A percentile compares a stretch with the other conserved stretches of the same genome.
Evolutionary conservation across 37 sponge, comb jelly and placozoan genomes (phyloP).

Genomic region (Mnemiopsis leidyi): DNA sequence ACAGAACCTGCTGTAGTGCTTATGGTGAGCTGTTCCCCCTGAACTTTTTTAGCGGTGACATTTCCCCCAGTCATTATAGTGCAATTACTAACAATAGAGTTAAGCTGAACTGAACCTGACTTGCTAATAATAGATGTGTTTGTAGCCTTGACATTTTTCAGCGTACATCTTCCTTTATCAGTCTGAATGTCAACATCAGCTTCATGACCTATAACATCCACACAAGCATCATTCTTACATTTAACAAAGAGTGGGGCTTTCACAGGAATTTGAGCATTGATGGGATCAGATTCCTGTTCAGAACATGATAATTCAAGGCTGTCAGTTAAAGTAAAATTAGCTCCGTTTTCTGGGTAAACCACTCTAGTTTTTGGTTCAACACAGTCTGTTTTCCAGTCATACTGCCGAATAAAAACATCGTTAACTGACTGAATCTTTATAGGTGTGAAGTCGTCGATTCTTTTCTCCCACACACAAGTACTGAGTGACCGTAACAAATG

Average conservation of each 20-base stretch:
- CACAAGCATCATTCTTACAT: neutral
- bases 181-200: constrained; percentile 21
- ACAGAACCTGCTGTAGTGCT: neutral
- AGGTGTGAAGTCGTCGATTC: constrained; percentile 57
- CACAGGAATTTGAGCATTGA: constrained; percentile 18
- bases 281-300: neutral
- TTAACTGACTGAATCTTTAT: neutral
- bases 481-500: neutral
- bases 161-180: neutral
- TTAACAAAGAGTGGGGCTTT: constrained; percentile 20
- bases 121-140: constrained; percentile 10
- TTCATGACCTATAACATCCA: constrained; percentile 27
- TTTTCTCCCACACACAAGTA: neutral
- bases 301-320: neutral
- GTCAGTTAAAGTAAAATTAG: neutral
- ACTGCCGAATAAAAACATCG: neutral
- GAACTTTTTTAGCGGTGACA: constrained; percentile 3
- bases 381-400: constrained; percentile 40
- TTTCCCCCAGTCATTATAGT: constrained; percentile 17
- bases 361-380: neutral
- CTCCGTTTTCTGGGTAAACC: neutral
- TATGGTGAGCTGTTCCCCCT: constrained; percentile 17
- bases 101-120: constrained; percentile 20
- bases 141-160: constrained; percentile 13
- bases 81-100: constrained; percentile 52